A percentile compares a stretch with the other conserved stretches of the same genome.
phyloP scores from a whole-genome alignment of 2,888 invertebrate genomes.

The Tenthredo mesomela region DNA sequence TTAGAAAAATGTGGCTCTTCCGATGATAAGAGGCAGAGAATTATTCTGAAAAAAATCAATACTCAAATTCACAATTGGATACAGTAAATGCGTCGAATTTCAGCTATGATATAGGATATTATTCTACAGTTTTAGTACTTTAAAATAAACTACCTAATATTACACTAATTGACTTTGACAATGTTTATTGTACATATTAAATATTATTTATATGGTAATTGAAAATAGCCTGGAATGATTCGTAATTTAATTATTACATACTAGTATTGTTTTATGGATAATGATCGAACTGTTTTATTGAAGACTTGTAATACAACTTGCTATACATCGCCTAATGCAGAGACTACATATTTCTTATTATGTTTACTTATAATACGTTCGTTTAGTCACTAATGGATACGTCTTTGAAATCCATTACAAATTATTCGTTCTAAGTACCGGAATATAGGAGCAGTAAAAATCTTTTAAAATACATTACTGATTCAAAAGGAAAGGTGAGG shows the following conservation, averaged over 20 bases:
- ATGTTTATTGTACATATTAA: constrained; percentile 33
- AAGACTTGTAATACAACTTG: background rate
- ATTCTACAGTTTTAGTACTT: background rate
- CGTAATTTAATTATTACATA: background rate
- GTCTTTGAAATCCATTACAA: background rate
- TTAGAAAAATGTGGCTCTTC: constrained; percentile 59
- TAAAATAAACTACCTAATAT: background rate
- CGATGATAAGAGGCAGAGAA: constrained; percentile 56
- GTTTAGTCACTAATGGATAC: background rate
- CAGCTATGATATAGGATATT: background rate
- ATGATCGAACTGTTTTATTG: constrained; percentile 23
- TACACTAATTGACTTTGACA: background rate
- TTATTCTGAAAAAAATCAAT: constrained; percentile 61
- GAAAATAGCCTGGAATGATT: background rate
- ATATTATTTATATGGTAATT: constrained; percentile 7
- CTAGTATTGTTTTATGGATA: background rate
- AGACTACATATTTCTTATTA: background rate
- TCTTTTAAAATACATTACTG: background rate
- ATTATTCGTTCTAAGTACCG: background rate
- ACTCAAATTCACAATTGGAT: constrained; percentile 61
- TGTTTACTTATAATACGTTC: background rate
- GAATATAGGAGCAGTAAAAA: background rate
- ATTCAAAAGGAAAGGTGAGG: background rate
- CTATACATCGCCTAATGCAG: background rate
- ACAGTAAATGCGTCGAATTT: constrained; percentile 29